Evolutionary conservation across 2,888 invertebrate genomes (phyloP).

Genomic region (Pterostichus niger): DNA sequence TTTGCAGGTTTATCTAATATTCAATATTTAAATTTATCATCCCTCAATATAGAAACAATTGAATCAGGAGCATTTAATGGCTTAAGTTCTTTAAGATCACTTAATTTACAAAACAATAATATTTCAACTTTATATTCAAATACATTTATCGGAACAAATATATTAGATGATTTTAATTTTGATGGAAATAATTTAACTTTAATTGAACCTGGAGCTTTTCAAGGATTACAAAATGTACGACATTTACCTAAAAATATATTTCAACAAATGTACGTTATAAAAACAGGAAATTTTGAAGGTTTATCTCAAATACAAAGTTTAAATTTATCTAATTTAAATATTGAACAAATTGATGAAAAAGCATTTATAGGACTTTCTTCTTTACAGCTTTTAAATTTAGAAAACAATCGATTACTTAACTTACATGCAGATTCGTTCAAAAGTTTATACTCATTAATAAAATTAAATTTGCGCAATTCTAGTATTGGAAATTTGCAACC

Average conservation of each 20-base stretch:
- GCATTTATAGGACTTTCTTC: not conserved
- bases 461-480: too few relatives aligned
- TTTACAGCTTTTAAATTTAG: too few relatives aligned
- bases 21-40: conserved; percentile 49
- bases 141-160: conserved; percentile 10
- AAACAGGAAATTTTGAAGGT: not conserved
- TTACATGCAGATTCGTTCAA: too few relatives aligned
- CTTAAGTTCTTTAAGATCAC: not conserved
- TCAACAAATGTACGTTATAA: not conserved
- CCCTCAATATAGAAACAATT: conserved; percentile 27
- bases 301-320: conserved; percentile 17
- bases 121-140: not conserved
- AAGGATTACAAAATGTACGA: not conserved
- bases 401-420: too few relatives aligned
- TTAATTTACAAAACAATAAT: conserved; percentile 38
- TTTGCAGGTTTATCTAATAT: not conserved
- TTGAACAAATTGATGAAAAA: not conserved
- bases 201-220: not conserved
- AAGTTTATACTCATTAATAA: too few relatives aligned
- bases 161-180: not conserved
- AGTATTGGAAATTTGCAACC: too few relatives aligned
- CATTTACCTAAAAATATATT: conserved; percentile 1
- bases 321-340: conserved; percentile 4
- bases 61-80: conserved; percentile 44
- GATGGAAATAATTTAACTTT: not conserved